These are phyloP conservation scores for Drosophila heteroneura DNA, from an alignment of 2,888 invertebrate species.

Conservation along the genomic window DNA sequence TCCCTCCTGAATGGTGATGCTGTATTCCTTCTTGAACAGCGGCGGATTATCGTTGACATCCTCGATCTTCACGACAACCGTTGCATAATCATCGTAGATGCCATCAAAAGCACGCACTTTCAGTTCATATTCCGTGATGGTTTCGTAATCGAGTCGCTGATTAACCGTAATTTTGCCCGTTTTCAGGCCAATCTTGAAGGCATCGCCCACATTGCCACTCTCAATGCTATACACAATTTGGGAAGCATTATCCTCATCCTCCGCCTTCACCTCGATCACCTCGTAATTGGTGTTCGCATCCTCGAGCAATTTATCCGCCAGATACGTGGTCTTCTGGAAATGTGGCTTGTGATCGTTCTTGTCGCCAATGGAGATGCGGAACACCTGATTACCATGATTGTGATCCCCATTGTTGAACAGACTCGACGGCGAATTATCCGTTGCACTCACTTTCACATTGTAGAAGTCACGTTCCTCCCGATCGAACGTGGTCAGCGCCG, in stretches of 20 bases:
- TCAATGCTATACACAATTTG: constrained; percentile 94
- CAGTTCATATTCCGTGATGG: constrained; percentile 93
- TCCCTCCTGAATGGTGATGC: constrained; percentile 92
- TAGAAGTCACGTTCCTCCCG: constrained; percentile 94
- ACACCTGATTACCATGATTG: constrained; percentile 92
- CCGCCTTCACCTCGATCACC: constrained; percentile 94
- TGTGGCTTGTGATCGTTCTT: constrained; percentile 97
- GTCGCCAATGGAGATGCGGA: constrained; percentile 96
- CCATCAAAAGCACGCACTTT: constrained; percentile 94
- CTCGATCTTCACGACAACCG: constrained; percentile 93
- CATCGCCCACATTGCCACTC: constrained; percentile 93
- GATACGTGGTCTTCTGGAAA: constrained; percentile 91
- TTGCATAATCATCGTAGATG: constrained; percentile 92
- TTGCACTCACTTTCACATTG: constrained; percentile 95
- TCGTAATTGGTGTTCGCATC: constrained; percentile 93
- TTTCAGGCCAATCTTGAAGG: constrained; percentile 93
- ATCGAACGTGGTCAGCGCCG: constrained; percentile 92
- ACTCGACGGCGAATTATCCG: constrained; percentile 95
- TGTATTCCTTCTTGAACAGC: constrained; percentile 90
- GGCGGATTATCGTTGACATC: constrained; percentile 98
- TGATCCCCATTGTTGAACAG: constrained; percentile 88
- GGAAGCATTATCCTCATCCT: constrained; percentile 95
- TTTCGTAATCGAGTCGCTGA: constrained; percentile 92
- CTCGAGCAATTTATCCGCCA: constrained; percentile 92
- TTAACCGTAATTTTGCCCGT: constrained; percentile 95